Base-by-base conservation (phyloP, 2,888 invertebrate species). In the Ichneumoninae sp. region DNA sequence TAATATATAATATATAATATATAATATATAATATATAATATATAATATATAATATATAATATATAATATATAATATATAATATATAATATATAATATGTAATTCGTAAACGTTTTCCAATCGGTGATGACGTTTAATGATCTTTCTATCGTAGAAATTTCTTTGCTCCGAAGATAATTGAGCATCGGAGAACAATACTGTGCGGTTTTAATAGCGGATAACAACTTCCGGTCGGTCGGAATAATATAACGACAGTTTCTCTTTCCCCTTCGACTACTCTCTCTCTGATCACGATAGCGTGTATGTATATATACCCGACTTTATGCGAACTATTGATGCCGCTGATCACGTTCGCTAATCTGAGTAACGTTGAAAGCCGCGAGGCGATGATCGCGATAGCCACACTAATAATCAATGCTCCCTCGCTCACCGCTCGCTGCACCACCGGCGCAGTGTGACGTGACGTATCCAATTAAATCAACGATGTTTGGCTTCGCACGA, bases 381-480 rank as follows among this genome's bases (percentile, higher is more conserved):
- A 65, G 50, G 50, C 54, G 57, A 65, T 75, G 19, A 69, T 75
- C 10, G 33, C 66, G 57, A 73, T 68, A 66, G 47, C 54, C 44
- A 47, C 44, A 63, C 54, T 70, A 81, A 54, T 81, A 81, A 75
- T 81, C 70, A 70, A 81, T 52, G 65, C 79, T 76, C 65, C 65
- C 40, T 26, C 47, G 26, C 65, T 81, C 75, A 57, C n/a, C 63
- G 7, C 30, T 8, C 63, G 26, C 54, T 30, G 47, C 40, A 30
- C 40, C 50, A 69, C 60, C 47, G 57, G 68, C 57, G 80, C 66
- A 65, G 60, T 54, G 81, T 54, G 81, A 81, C 76, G 75, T 70
- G 65, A 81, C 76, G 33, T 70, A 65, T 81, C 70, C 75, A 81
- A 81, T 75, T 81, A 81, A 70, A 76, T 63, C 81, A 75, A 75